Percentiles rank a stretch among this genome's conserved stretches.
phyloP scores from a whole-genome alignment of 1,140 invertebrate genomes.

The Delia radicum region DNA sequence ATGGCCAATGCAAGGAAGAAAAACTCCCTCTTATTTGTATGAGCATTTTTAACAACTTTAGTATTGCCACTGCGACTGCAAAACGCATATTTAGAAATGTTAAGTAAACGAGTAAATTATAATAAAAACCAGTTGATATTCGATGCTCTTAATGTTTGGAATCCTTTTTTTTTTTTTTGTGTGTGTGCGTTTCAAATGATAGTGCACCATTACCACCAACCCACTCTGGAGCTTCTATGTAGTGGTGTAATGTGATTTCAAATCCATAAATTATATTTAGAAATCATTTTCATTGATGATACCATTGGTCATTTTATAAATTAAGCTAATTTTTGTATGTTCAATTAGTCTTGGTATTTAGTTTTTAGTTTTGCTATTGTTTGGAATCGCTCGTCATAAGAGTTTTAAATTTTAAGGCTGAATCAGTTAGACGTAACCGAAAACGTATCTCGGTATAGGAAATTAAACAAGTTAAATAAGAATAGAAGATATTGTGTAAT shows the following conservation, averaged over 20 bases:
- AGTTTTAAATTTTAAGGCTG: too few relatives aligned
- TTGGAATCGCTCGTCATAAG: too few relatives aligned
- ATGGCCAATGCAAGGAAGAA: background rate
- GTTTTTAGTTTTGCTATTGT: too few relatives aligned
- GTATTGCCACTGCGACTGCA: background rate
- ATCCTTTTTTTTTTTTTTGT: background rate
- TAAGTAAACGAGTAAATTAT: background rate
- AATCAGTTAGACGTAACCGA: too few relatives aligned
- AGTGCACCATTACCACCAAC: background rate
- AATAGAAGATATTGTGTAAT: too few relatives aligned
- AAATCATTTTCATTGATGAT: background rate
- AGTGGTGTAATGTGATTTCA: background rate
- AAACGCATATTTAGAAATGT: background rate
- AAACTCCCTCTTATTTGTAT: background rate
- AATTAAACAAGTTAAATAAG: too few relatives aligned
- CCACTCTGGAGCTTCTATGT: background rate
- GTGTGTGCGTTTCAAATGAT: background rate
- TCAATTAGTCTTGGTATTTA: background rate
- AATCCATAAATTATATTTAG: background rate
- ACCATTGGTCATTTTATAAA: too few relatives aligned
- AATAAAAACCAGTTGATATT: constrained; percentile 1
- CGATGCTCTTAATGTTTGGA: background rate
- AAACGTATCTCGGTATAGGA: too few relatives aligned
- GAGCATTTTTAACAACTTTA: too few relatives aligned
- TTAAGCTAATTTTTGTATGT: background rate